Evolutionary conservation across 2,113 vertebrate genomes (phyloP), one percentile per base, ranked within the genome.

Genomic region (Ranitomeya variabilis): DNA sequence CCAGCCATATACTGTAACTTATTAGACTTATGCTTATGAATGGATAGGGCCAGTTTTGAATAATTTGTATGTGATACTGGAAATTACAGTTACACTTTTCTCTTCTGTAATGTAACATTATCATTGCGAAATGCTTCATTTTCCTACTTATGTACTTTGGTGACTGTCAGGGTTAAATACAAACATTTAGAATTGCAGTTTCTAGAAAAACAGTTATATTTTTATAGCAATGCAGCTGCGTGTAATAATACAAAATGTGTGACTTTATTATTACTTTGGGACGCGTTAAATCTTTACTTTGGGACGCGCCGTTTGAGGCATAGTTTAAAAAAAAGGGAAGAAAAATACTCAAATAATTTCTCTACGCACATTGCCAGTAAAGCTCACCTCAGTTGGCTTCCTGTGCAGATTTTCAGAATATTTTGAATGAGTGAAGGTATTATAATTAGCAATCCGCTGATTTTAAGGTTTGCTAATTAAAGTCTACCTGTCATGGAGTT

Each of bases 231-330:
- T 66, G 81, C 87, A 89, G 87, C 87, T 89, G 87, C 26, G 83
- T 89, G 87, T 69, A 85, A 89, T 89, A 89, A 85, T 77, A 88
- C 59, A 57, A 79, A 89, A 89, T 69, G 82, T 84, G 87, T 89
- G 82, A 89, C 81, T 89, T 89, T 79, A 89, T 89, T 66, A 85
- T 67, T 85, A 89, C 73, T 79, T 74, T 21, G 82, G 80, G 87
- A 88, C 80, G 23, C 37, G 31, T 69, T 87, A 60, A 80, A 87
- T 87, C 54, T 82, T 83, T 88, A 62, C 87, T 76, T 83, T 76
- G 87, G 80, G 80, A 74, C 71, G 21, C n/a, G 55, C 37, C 19
- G 54, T 77, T 83, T 77, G 18, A 83, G 87, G 69, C 64, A 81
- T 87, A n/a, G 51, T 81, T 71, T 57, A 4, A 18, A 67, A 81